phyloP scores from a whole-genome alignment of 1,140 invertebrate species.

The Cydia amplana region DNA sequence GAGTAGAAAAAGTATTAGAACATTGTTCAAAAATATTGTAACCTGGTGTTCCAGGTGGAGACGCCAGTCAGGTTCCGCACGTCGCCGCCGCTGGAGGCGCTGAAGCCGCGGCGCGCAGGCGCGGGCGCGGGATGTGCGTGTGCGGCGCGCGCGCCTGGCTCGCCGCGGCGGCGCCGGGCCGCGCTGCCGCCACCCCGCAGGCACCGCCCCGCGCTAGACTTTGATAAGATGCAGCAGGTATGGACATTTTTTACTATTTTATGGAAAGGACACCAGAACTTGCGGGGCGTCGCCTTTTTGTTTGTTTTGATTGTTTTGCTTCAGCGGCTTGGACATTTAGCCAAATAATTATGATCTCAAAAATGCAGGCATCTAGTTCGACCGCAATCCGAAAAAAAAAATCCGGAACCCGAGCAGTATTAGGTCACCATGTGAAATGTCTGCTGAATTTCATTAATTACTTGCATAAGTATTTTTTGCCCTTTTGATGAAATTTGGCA shows the following conservation, averaged over 20 bases:
- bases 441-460: background rate
- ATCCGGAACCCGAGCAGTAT: no score
- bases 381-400: no score
- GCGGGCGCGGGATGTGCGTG: constrained; percentile 57
- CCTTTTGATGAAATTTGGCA: background rate
- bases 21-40: background rate
- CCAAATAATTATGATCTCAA: no score
- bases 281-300: background rate
- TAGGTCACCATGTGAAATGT: no score
- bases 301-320: no score
- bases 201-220: constrained; percentile 93
- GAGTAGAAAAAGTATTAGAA: no score
- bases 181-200: constrained; percentile 85
- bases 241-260: background rate
- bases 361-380: no score
- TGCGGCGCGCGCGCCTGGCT: constrained; percentile 79
- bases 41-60: constrained; percentile 61
- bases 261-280: background rate
- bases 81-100: constrained; percentile 92
- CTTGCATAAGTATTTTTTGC: constrained; percentile 41
- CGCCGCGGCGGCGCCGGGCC: constrained; percentile 86
- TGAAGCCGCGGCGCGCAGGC: constrained; percentile 84
- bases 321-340: no score
- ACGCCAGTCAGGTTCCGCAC: constrained; percentile 93
- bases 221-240: constrained; percentile 97